Conservation (phyloP, 2,797 vertebrate species). For the Argya squamiceps region DNA sequence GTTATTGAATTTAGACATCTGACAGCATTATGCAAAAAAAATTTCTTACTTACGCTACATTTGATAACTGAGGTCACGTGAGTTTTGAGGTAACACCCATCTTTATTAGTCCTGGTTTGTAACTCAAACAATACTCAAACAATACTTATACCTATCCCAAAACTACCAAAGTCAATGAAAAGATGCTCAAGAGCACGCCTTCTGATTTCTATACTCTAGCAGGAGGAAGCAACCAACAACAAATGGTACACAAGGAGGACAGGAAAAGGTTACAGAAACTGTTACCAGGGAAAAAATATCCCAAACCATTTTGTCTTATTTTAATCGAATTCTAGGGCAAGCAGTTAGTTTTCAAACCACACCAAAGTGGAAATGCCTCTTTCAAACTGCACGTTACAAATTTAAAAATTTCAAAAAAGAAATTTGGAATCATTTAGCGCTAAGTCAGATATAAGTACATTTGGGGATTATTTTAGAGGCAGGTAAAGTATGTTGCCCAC, state of each 20-base stretch:
- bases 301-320: background rate
- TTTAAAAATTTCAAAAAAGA: background rate
- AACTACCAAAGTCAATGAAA: background rate
- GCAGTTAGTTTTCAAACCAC: background rate
- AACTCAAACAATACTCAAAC: background rate
- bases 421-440: background rate
- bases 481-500: background rate
- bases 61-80: background rate
- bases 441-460: background rate
- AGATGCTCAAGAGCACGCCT: background rate
- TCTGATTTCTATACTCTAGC: background rate
- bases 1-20: background rate
- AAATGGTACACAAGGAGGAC: background rate
- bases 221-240: background rate
- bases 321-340: background rate
- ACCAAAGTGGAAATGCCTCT: background rate
- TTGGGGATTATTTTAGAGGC: background rate
- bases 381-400: background rate
- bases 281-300: background rate
- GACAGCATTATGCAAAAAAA: background rate
- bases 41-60: background rate
- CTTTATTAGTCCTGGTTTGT: background rate
- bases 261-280: background rate
- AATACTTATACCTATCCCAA: background rate
- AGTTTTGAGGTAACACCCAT: background rate